Percentiles rank a stretch among this genome's conserved stretches.
Conservation (phyloP, 2,888 invertebrate genomes). For the Lathronympha strigana region DNA sequence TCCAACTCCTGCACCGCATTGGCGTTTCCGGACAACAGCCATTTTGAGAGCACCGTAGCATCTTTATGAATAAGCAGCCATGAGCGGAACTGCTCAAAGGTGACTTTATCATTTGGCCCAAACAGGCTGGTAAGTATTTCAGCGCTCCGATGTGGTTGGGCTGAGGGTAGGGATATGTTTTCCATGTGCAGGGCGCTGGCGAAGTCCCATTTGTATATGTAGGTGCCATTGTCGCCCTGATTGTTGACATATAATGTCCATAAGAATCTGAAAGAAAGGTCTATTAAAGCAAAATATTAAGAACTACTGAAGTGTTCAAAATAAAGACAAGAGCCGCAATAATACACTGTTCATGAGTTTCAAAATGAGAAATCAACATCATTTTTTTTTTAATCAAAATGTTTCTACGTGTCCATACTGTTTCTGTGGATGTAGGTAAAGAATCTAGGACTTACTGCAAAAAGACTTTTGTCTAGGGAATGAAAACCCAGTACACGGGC, state of each 20-base stretch:
- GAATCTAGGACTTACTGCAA: no score
- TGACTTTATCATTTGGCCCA: slow-evolving; percentile 79
- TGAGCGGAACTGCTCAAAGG: slow-evolving; percentile 89
- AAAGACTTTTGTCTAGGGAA: no score
- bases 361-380: no score
- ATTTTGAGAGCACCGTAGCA: slow-evolving; percentile 91
- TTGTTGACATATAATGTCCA: slow-evolving; percentile 95
- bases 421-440: no score
- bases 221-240: slow-evolving; percentile 85
- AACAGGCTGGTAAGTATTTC: slow-evolving; percentile 73
- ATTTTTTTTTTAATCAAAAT: no score
- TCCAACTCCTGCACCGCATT: slow-evolving; percentile 92
- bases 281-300: neutral
- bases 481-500: no score
- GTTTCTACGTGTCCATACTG: no score
- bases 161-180: slow-evolving; percentile 70
- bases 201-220: slow-evolving; percentile 90
- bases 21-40: slow-evolving; percentile 91
- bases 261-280: slow-evolving; percentile 85
- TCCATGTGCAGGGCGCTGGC: slow-evolving; percentile 86
- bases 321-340: neutral
- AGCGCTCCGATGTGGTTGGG: slow-evolving; percentile 62
- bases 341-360: no score
- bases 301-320: neutral
- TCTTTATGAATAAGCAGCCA: slow-evolving; percentile 91